These are phyloP conservation scores for Volucella bombylans DNA, from an alignment of 2,888 invertebrate species.

Conservation along the genomic window DNA sequence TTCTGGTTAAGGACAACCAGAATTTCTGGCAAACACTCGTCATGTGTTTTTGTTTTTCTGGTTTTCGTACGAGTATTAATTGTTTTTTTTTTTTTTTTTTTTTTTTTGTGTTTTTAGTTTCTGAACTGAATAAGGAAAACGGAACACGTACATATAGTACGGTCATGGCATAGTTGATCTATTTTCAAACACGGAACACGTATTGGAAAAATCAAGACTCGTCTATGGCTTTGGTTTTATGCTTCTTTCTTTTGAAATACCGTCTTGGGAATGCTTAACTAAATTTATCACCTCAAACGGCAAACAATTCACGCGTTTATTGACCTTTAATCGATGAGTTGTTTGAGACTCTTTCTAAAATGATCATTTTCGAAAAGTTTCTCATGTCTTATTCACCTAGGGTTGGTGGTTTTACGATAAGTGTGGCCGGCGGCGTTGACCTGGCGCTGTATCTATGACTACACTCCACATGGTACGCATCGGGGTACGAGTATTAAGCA, in stretches of 20 bases:
- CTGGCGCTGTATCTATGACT: too few species aligned
- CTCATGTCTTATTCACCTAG: too few species aligned
- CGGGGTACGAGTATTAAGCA: too few species aligned
- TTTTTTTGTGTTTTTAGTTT: not conserved
- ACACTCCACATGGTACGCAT: too few species aligned
- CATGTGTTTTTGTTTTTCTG: conserved; percentile 6
- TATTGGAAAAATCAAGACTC: conserved; percentile 43
- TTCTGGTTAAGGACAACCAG: conserved; percentile 54
- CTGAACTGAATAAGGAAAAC: conserved; percentile 29
- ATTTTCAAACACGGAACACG: conserved; percentile 49
- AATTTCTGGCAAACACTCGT: conserved; percentile 6
- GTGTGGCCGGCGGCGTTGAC: too few species aligned
- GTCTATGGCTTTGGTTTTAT: conserved; percentile 22
- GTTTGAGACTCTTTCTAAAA: too few species aligned
- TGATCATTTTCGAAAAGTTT: too few species aligned
- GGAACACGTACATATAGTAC: conserved; percentile 28
- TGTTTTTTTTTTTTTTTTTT: not conserved
- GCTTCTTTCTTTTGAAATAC: conserved; percentile 21
- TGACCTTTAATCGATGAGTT: too few species aligned
- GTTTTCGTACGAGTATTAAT: not conserved
- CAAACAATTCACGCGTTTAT: conserved; percentile 37
- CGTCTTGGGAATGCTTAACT: conserved; percentile 40
- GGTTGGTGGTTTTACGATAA: too few species aligned
- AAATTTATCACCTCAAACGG: conserved; percentile 1
- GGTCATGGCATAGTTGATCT: conserved; percentile 27